Conservation (phyloP, 2,888 invertebrate species). For the Allolobophora icterica region DNA sequence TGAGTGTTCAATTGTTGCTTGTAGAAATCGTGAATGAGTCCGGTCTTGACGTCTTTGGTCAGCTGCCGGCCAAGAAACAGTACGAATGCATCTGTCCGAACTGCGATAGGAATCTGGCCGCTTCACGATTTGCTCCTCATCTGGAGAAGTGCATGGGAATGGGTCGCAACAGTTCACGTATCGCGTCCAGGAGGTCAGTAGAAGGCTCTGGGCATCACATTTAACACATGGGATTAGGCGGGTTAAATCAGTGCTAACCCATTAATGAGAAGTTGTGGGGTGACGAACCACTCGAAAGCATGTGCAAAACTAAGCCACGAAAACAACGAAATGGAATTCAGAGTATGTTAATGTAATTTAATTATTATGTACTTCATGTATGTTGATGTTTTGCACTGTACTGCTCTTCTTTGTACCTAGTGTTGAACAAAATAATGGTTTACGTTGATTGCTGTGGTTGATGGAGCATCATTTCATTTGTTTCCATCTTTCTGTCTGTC, state of each 20-base stretch:
- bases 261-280: neutral
- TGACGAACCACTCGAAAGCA: too few species aligned
- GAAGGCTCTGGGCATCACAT: neutral
- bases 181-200: constrained; percentile 69
- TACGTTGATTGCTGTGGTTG: too few species aligned
- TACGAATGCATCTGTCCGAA: constrained; percentile 85
- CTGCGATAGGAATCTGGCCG: constrained; percentile 80
- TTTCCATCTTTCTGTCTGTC: too few species aligned
- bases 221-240: neutral
- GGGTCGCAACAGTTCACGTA: constrained; percentile 87
- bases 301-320: too few species aligned
- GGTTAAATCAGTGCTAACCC: neutral
- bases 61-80: constrained; percentile 76
- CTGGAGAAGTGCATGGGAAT: constrained; percentile 94
- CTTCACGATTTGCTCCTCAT: constrained; percentile 87
- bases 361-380: too few species aligned
- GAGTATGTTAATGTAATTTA: too few species aligned
- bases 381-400: too few species aligned
- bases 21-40: constrained; percentile 73
- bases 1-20: neutral
- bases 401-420: too few species aligned
- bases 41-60: constrained; percentile 85
- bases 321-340: too few species aligned
- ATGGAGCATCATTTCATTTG: too few species aligned
- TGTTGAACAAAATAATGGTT: too few species aligned